Evolutionary conservation across 64 coral and sea anemone species (phyloP), one percentile per base, ranked within the genome.

Genomic region (Cladopsammia gracilis): DNA sequence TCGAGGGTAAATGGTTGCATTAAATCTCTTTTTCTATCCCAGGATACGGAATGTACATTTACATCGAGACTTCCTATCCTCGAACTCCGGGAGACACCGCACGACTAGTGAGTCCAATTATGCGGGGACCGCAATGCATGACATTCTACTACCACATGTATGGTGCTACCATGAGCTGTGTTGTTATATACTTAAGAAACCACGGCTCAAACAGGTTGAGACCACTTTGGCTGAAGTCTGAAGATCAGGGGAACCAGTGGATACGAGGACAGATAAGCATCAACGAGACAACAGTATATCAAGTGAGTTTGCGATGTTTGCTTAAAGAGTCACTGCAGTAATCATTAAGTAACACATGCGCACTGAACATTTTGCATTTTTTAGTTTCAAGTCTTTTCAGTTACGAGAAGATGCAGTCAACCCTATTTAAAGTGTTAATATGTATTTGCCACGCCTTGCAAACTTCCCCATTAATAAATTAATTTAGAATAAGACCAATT

Each of bases 141-240:
- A 76, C 53, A 50, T 93, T 93, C 23, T 93, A 56, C 23, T 93
- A 93, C 34, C 80, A 93, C 71, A 93, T 93, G 90, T 86, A 25
- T 57, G 90, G 90, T 16, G 2, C 20, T 15, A 58, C 62, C 72
- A 93, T 93, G 54, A 72, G 90, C 68, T 75, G 57, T 25, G 15
- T 93, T 22, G 44, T 64, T 10, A 50, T 93, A 9, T 68, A 93
- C 59, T 16, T 78, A 14, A 75, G 47, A 23, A 64, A 10, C 12
- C 67, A 69, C 14, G 26, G n/a, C 5, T 47, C 20, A 1, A 34
- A 25, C 23, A 64, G 23, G 25, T 10, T 52, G 3, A 49, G 43
- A n/a, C 54, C 54, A 45, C 25, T 93, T 26, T 93, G 90, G 90
- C 42, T 93, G 16, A 75, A 76, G 46, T 64, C 68, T 18, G 90